Conservation (phyloP, 2,113 vertebrate genomes). For the Stegostoma tigrinum region DNA sequence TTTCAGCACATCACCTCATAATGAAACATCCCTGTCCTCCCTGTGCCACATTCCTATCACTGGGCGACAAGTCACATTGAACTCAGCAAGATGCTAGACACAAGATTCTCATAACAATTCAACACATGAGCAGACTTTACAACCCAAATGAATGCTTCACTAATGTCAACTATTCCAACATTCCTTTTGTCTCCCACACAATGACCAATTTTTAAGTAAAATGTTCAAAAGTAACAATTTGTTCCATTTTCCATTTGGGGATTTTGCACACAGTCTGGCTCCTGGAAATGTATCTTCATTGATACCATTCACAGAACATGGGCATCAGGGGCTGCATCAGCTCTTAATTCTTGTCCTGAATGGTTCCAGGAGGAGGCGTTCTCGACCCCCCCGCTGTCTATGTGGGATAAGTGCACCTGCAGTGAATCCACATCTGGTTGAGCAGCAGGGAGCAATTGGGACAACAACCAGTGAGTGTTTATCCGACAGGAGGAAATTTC, state of each 20-base stretch:
- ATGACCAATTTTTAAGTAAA: neutral
- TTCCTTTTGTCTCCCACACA: neutral
- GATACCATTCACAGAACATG: too few relatives aligned
- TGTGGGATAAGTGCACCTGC: too few relatives aligned
- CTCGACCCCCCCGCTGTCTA: too few relatives aligned
- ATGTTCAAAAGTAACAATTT: neutral
- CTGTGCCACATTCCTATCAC: neutral
- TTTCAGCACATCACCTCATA: neutral
- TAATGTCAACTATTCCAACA: neutral
- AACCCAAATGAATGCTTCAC: neutral
- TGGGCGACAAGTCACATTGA: neutral
- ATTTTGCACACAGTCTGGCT: neutral
- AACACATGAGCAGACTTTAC: neutral
- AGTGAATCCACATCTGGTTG: too few relatives aligned
- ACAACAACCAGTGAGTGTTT: too few relatives aligned
- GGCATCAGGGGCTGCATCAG: too few relatives aligned
- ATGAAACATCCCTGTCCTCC: neutral
- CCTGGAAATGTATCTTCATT: neutral
- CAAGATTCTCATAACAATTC: neutral
- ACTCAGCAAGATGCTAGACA: neutral
- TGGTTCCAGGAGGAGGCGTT: too few relatives aligned
- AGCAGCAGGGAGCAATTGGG: too few relatives aligned
- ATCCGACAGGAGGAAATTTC: too few relatives aligned
- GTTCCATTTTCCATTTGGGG: neutral
- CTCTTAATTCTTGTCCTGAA: too few relatives aligned